Conservation (phyloP, 2,113 vertebrate genomes). For the Murina feae region DNA sequence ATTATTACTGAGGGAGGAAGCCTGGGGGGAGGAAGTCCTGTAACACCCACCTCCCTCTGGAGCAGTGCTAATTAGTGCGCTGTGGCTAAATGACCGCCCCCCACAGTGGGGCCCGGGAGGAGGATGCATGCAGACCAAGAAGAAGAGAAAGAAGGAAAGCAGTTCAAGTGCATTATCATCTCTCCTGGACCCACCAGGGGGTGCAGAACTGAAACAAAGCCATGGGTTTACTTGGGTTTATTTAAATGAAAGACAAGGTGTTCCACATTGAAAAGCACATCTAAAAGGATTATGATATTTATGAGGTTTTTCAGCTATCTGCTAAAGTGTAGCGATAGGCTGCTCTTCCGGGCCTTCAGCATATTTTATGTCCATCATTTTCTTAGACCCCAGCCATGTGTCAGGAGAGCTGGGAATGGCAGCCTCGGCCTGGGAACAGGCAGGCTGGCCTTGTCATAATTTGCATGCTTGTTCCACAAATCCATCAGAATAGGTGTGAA, state of each 20-base stretch:
- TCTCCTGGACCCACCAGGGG: neutral
- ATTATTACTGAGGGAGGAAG: conserved; percentile 63
- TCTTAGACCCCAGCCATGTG: rapidly evolving
- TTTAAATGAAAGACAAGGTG: neutral
- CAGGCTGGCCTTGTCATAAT: rapidly evolving
- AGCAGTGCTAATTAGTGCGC: conserved; percentile 56
- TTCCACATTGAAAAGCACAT: neutral
- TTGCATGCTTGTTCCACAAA: rapidly evolving
- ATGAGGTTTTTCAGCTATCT: neutral
- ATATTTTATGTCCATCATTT: neutral
- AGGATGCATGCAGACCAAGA: neutral
- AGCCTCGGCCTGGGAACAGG: rapidly evolving
- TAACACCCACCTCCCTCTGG: neutral
- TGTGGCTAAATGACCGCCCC: neutral
- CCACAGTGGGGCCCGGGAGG: neutral
- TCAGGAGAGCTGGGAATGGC: rapidly evolving
- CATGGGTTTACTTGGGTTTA: neutral
- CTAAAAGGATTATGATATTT: neutral
- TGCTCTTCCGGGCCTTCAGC: too few relatives aligned
- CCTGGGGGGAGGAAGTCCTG: conserved; percentile 2
- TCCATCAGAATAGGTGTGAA: neutral
- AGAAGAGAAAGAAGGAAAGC: neutral
- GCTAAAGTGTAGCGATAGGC: neutral
- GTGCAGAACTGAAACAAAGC: neutral
- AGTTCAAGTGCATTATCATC: neutral